These are phyloP conservation scores for Rhynchomys soricoides DNA, from an alignment of 2,113 vertebrate genomes.

Conservation along the genomic window DNA sequence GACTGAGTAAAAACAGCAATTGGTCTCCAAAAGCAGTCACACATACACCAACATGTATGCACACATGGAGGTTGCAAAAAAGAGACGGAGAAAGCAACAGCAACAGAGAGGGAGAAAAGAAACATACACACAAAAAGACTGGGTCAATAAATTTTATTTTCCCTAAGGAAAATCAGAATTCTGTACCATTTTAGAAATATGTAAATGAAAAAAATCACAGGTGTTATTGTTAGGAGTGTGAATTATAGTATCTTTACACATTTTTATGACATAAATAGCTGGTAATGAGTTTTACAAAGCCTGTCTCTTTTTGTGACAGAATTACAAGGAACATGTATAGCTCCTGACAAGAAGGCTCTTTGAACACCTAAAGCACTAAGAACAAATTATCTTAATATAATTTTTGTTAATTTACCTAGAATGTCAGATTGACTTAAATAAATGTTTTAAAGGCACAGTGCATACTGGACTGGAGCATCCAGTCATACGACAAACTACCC, in stretches of 20 bases:
- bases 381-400: not conserved
- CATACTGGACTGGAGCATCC: rapidly evolving
- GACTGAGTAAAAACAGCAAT: not conserved
- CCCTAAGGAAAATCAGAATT: not conserved
- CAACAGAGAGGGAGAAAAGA: not conserved
- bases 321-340: not conserved
- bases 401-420: not conserved
- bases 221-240: not conserved
- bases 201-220: not conserved
- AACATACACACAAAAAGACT: not conserved
- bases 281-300: not conserved
- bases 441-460: not conserved
- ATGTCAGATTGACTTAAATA: not conserved
- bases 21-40: not conserved
- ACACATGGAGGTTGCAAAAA: not conserved
- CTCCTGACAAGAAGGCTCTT: not conserved
- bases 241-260: not conserved
- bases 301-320: not conserved
- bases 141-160: not conserved
- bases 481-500: not conserved
- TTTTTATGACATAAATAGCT: not conserved
- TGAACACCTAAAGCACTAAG: not conserved
- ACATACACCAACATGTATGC: not conserved
- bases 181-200: not conserved
- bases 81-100: not conserved